Evolutionary conservation across 2,797 vertebrate genomes (phyloP).

Genomic region (Echiichthys vipera): DNA sequence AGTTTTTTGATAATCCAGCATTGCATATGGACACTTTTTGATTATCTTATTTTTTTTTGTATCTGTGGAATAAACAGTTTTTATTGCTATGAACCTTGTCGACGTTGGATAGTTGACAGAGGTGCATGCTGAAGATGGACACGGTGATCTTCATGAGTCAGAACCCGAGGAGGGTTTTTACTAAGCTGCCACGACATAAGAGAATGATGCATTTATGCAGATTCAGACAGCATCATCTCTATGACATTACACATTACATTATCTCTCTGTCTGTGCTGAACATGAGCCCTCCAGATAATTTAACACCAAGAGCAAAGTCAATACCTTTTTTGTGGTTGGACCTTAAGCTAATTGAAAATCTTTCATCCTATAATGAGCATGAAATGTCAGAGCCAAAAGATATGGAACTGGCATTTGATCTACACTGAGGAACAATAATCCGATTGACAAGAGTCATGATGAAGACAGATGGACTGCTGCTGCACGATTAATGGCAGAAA

Average conservation of each 20-base stretch:
- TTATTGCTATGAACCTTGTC: no score
- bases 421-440: conserved; percentile 63
- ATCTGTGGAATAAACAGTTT: no score
- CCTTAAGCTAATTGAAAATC: conserved; percentile 80
- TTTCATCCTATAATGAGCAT: conserved; percentile 75
- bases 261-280: conserved; percentile 41
- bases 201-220: no score
- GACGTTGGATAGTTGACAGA: no score
- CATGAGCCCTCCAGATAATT: conserved; percentile 49
- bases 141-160: no score
- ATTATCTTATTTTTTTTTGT: no score
- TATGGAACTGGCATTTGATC: conserved; percentile 78
- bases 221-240: conserved; percentile 26
- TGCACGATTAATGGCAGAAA: conserved; percentile 41
- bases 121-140: no score
- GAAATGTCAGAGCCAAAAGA: conserved; percentile 81
- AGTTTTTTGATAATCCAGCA: no score
- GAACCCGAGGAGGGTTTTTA: no score
- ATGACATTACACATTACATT: conserved; percentile 22
- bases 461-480: conserved; percentile 46
- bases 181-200: no score
- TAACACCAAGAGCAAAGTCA: conserved; percentile 62
- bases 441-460: conserved; percentile 59
- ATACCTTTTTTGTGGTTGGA: conserved; percentile 69
- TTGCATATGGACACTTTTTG: no score